Conservation (phyloP, 2,888 invertebrate species). For the Empis stercorea region DNA sequence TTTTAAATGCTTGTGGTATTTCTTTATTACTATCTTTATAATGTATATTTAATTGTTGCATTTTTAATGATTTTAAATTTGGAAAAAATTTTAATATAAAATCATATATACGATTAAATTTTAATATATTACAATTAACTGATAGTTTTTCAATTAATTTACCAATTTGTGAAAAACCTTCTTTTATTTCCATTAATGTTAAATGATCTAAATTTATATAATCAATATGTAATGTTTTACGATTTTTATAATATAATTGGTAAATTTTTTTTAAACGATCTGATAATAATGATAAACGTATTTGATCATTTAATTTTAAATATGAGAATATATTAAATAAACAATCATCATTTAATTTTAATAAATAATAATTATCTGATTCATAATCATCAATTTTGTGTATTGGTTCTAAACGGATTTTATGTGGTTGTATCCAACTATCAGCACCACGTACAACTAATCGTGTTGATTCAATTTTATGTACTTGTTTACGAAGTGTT, state of each 20-base stretch:
- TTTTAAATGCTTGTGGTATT: background rate
- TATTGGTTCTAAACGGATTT: background rate
- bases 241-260: background rate
- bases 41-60: background rate
- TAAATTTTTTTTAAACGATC: background rate
- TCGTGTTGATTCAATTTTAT: background rate
- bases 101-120: slow-evolving; percentile 1
- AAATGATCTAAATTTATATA: background rate
- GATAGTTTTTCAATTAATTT: background rate
- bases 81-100: background rate
- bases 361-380: background rate
- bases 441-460: background rate
- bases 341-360: slow-evolving; percentile 1
- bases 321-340: background rate
- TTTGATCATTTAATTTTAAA: background rate
- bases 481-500: background rate
- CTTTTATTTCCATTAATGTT: background rate
- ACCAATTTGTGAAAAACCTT: background rate
- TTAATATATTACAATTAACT: background rate
- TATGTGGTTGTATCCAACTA: slow-evolving; percentile 1
- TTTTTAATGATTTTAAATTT: background rate
- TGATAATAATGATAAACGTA: background rate
- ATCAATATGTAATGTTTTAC: background rate
- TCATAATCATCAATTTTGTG: background rate
- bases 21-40: slow-evolving; percentile 1